Conservation (phyloP, 2,797 vertebrate genomes). For the Chanos chanos region DNA sequence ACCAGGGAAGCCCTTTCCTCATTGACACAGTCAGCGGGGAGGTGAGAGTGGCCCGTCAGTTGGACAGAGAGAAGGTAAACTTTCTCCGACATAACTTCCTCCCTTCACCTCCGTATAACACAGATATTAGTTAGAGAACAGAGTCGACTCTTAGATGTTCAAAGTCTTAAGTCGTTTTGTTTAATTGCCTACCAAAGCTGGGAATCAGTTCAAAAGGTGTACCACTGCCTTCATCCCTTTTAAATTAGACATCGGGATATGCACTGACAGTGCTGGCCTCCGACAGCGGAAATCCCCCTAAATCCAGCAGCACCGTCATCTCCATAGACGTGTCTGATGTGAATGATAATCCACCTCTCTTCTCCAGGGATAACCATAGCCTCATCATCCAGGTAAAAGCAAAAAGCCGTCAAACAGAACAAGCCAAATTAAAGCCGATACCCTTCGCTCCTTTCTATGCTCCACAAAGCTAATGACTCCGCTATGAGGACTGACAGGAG, state of each 20-base stretch:
- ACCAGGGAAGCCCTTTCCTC: slow-evolving; percentile 76
- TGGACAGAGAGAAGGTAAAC: slow-evolving; percentile 79
- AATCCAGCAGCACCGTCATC: slow-evolving; percentile 69
- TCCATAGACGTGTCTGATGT: slow-evolving; percentile 83
- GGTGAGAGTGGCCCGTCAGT: slow-evolving; percentile 73
- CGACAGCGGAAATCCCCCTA: slow-evolving; percentile 74
- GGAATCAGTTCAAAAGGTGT: background rate
- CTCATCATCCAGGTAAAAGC: slow-evolving; percentile 76
- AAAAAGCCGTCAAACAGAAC: background rate
- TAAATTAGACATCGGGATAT: slow-evolving; percentile 76
- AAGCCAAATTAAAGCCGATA: slow-evolving; percentile 8
- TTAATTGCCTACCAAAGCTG: slow-evolving; percentile 13
- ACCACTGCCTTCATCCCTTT: background rate
- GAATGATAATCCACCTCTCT: slow-evolving; percentile 81
- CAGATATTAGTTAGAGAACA: slow-evolving; percentile 1
- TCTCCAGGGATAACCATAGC: slow-evolving; percentile 78
- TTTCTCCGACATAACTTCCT: background rate
- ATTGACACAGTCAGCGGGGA: slow-evolving; percentile 74
- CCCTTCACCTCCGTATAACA: background rate
- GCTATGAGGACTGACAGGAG: background rate
- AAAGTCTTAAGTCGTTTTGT: background rate
- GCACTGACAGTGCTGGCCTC: slow-evolving; percentile 76
- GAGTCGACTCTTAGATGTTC: slow-evolving; percentile 4
- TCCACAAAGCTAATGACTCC: background rate
- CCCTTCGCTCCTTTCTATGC: background rate